phyloP scores from a whole-genome alignment of 30 jellyfish, hydroid and myxozoan genomes.

The Morbakka virulenta region DNA sequence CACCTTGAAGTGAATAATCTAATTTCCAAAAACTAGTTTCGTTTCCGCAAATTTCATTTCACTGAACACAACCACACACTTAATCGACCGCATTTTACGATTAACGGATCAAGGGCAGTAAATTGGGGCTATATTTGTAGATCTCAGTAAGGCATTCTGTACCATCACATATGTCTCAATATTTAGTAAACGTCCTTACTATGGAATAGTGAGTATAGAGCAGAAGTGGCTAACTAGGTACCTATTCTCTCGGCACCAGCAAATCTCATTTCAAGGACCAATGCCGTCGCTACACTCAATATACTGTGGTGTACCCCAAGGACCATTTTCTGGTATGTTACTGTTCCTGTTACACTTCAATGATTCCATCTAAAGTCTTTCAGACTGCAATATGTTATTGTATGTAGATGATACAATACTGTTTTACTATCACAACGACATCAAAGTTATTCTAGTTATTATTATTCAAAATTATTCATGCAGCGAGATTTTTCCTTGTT shows the following conservation, averaged over 20 bases:
- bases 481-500: too few relatives aligned
- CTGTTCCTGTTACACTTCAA: conserved; percentile 13
- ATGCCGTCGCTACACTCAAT: conserved; percentile 2
- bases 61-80: conserved; percentile 8
- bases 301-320: conserved; percentile 29
- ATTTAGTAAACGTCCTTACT: not conserved
- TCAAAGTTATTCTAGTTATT: too few relatives aligned
- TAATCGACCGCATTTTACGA: not conserved
- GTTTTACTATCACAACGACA: conserved; percentile 3
- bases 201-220: too few relatives aligned
- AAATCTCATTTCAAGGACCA: conserved; percentile 9
- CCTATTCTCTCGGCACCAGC: not conserved
- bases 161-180: conserved; percentile 20
- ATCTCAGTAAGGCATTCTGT: conserved; percentile 2
- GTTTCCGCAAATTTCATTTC: too few relatives aligned
- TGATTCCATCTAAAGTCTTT: conserved; percentile 2
- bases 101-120: not conserved
- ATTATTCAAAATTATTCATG: too few relatives aligned
- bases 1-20: too few relatives aligned
- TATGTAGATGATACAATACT: conserved; percentile 18
- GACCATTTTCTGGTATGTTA: conserved; percentile 2
- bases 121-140: not conserved
- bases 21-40: too few relatives aligned
- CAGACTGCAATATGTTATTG: conserved; percentile 3
- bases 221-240: conserved; percentile 20